Conservation (phyloP, 2,888 invertebrate species). For the Agrotis segetum region DNA sequence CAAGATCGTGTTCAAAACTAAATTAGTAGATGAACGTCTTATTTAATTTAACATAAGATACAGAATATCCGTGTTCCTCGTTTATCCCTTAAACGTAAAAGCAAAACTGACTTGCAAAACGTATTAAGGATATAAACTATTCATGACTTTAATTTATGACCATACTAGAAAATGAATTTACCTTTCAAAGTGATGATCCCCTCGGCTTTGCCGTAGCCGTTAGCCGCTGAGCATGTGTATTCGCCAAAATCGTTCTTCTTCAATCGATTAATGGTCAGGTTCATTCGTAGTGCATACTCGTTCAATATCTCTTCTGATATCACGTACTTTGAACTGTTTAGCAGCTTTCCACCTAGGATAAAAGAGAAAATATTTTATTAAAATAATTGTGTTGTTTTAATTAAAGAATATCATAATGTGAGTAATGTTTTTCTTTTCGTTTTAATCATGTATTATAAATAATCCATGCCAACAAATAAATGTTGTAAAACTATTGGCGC, state of each 20-base stretch:
- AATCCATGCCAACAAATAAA: background rate
- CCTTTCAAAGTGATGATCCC: conserved; percentile 95
- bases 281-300: conserved; percentile 95
- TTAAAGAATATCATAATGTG: background rate
- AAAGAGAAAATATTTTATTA: conserved; percentile 21
- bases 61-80: background rate
- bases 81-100: conserved; percentile 22
- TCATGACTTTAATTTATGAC: conserved; percentile 30
- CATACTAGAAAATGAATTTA: conserved; percentile 75
- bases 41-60: background rate
- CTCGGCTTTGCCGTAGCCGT: conserved; percentile 95
- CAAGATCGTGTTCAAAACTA: background rate
- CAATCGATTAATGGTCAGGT: conserved; percentile 94
- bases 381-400: background rate
- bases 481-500: conserved; percentile 1
- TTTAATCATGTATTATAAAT: background rate
- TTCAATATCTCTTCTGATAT: conserved; percentile 94
- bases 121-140: conserved; percentile 35
- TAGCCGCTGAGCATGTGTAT: conserved; percentile 95
- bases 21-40: background rate
- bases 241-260: conserved; percentile 95
- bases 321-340: conserved; percentile 94
- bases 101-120: conserved; percentile 28
- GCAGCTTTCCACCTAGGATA: conserved; percentile 93
- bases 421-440: background rate